Conservation (phyloP, 53 echinoderm and acorn worm genomes). For the Astropecten irregularis region DNA sequence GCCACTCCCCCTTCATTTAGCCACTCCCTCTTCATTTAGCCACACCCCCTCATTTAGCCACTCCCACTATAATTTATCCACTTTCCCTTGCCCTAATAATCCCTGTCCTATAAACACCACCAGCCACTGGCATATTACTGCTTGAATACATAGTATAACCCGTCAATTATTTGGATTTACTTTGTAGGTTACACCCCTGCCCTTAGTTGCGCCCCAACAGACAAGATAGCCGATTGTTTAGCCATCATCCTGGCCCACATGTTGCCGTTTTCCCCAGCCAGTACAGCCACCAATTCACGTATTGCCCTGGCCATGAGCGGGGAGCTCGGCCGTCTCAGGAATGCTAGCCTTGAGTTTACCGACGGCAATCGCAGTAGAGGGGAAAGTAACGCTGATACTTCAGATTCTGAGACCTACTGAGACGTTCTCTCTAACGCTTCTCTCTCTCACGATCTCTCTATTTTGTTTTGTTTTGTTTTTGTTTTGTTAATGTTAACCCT, state of each 20-base stretch:
- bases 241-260: constrained; percentile 99
- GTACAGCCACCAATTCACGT: constrained; percentile 80
- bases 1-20: no score
- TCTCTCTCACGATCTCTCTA: neutral
- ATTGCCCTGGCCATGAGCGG: constrained; percentile 94
- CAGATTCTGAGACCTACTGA: constrained; percentile 97
- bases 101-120: no score
- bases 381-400: constrained; percentile 92
- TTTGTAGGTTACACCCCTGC: constrained; percentile 99
- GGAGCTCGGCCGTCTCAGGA: constrained; percentile 77
- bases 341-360: constrained; percentile 87
- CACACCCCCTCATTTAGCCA: no score
- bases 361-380: constrained; percentile 89
- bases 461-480: no score
- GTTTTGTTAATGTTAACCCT: no score
- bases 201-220: constrained; percentile 92
- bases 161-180: no score
- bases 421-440: no score
- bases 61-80: no score
- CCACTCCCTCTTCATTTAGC: no score
- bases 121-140: no score
- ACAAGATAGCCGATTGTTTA: constrained; percentile 94
- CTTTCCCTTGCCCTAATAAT: no score
- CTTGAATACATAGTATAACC: no score
- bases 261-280: constrained; percentile 96